phyloP scores from a whole-genome alignment of 2,797 vertebrate species.

The Rhynchonycteris naso region DNA sequence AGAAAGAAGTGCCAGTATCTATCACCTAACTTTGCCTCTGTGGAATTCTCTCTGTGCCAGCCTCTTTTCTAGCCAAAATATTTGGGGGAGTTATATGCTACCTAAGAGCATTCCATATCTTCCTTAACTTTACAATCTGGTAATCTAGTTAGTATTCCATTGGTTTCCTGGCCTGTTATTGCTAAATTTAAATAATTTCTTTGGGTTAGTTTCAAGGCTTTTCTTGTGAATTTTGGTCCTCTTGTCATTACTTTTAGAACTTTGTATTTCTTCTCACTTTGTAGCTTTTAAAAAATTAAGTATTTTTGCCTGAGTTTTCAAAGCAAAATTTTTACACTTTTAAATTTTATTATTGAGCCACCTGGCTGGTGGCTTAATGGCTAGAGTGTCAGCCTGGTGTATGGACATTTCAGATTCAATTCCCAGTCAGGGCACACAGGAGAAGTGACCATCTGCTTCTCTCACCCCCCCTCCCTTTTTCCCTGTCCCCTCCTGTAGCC shows the following conservation, averaged over 20 bases:
- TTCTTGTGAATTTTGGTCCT: background rate
- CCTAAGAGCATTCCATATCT: background rate
- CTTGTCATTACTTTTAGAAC: background rate
- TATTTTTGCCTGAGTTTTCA: constrained; percentile 33
- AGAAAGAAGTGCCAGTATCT: background rate
- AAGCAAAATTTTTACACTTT: constrained; percentile 2
- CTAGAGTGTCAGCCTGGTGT: too few relatives aligned
- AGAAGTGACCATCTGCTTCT: too few relatives aligned
- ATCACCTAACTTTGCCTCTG: background rate
- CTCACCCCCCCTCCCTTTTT: too few relatives aligned
- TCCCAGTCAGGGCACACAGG: too few relatives aligned
- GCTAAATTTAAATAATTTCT: background rate
- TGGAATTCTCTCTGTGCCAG: background rate
- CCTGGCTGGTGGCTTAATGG: too few relatives aligned
- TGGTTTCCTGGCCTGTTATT: background rate
- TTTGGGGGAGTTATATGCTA: background rate
- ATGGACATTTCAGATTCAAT: too few relatives aligned
- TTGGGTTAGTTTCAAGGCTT: background rate
- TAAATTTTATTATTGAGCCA: background rate
- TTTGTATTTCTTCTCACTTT: constrained; percentile 7
- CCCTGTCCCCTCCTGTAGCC: too few relatives aligned
- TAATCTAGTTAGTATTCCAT: background rate
- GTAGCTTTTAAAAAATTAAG: background rate
- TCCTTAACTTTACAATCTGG: background rate
- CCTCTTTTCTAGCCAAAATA: background rate